Conservation (phyloP, 2,888 invertebrate genomes). For the Drosophila buzzatii region DNA sequence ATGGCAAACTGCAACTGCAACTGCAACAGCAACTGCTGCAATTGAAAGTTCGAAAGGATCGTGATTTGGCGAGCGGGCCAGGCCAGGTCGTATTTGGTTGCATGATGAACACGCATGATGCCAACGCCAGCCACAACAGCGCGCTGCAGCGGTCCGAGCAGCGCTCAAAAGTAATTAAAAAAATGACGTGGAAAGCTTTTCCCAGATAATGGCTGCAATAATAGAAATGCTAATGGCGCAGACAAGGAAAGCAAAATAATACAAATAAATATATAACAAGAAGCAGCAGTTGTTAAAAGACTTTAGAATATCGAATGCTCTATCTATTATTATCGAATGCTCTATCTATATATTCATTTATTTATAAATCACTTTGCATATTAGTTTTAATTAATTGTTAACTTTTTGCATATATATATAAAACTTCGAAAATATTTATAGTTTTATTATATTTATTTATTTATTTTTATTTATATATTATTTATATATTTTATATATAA, state of each 20-base stretch:
- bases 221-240: conserved; percentile 67
- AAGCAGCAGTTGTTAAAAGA: background rate
- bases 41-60: conserved; percentile 56
- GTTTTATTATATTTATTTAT: too few species aligned
- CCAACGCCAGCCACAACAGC: conserved; percentile 46
- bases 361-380: too few species aligned
- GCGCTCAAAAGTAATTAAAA: conserved; percentile 68
- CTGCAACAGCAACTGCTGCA: conserved; percentile 28
- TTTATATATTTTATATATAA: too few species aligned
- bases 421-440: too few species aligned
- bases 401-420: too few species aligned
- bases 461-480: too few species aligned
- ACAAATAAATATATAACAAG: conserved; percentile 19
- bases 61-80: conserved; percentile 49
- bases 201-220: conserved; percentile 66
- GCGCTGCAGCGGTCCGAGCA: conserved; percentile 22
- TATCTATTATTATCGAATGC: background rate
- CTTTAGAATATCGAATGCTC: background rate
- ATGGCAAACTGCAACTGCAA: conserved; percentile 8
- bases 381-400: too few species aligned
- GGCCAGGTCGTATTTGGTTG: conserved; percentile 40
- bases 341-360: background rate
- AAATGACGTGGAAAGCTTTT: conserved; percentile 62
- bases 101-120: conserved; percentile 64
- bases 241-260: conserved; percentile 44